Conservation (phyloP, 2,797 vertebrate species). For the Neoniphon sammara region DNA sequence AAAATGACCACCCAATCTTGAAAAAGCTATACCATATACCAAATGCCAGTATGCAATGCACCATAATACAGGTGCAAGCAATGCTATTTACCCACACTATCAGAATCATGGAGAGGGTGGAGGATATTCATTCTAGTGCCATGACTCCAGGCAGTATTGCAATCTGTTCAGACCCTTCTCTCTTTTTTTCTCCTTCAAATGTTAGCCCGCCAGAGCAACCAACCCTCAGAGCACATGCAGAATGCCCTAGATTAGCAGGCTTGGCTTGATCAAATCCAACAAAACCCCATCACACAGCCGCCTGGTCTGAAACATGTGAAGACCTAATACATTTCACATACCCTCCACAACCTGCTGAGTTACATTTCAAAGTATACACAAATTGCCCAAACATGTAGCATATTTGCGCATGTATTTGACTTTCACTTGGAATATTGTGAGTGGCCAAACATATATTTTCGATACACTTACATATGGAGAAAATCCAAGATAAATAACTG, state of each 20-base stretch:
- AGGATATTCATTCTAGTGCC: conserved; percentile 55
- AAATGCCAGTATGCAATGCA: conserved; percentile 12
- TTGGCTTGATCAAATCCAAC: conserved; percentile 9
- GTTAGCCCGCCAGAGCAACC: conserved; percentile 56
- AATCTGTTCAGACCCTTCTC: conserved; percentile 76
- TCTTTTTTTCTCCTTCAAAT: conserved; percentile 52
- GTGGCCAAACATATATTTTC: too few relatives aligned
- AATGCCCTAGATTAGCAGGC: conserved; percentile 66
- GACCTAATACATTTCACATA: background rate
- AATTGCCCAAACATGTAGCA: background rate
- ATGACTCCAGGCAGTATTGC: conserved; percentile 77
- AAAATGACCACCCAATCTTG: background rate
- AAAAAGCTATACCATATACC: background rate
- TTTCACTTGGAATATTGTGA: background rate
- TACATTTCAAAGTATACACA: background rate
- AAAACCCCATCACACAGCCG: conserved; percentile 24
- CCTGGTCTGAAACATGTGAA: conserved; percentile 14
- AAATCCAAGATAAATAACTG: too few relatives aligned
- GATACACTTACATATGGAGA: too few relatives aligned
- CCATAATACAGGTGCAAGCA: conserved; percentile 50
- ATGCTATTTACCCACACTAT: conserved; percentile 41
- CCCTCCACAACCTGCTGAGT: background rate
- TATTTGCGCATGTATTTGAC: background rate
- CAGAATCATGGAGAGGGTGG: conserved; percentile 47
- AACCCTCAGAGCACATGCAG: conserved; percentile 60